Evolutionary conservation across 2,888 invertebrate species (phyloP).

Genomic region (Scrobipalpa atriplicella): DNA sequence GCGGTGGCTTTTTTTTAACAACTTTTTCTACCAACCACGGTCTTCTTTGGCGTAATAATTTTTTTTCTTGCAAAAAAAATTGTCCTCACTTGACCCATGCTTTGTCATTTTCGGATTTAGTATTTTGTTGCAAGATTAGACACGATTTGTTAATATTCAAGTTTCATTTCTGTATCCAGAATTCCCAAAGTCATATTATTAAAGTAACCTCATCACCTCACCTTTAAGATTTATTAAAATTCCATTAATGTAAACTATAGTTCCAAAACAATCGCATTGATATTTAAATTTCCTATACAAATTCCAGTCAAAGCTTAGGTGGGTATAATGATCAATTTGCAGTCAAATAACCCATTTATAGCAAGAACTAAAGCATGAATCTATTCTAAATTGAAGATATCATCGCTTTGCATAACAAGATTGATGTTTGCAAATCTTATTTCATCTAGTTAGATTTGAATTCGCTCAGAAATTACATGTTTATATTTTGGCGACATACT

Average conservation of each 20-base stretch:
- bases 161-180: too few species aligned
- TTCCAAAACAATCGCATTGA: slow-evolving; percentile 23
- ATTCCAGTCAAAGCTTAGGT: slow-evolving; percentile 20
- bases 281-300: slow-evolving; percentile 27
- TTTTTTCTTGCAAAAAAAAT: slow-evolving; percentile 22
- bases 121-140: neutral
- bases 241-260: slow-evolving; percentile 6
- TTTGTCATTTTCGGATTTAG: neutral
- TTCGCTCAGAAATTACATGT: too few species aligned
- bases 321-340: slow-evolving; percentile 59
- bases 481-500: too few species aligned
- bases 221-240: slow-evolving; percentile 19
- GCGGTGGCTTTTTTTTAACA: slow-evolving; percentile 51
- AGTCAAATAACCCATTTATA: slow-evolving; percentile 55
- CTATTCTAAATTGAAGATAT: slow-evolving; percentile 18
- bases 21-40: slow-evolving; percentile 42
- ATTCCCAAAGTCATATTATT: neutral
- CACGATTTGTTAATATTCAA: too few species aligned
- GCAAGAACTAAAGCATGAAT: slow-evolving; percentile 30
- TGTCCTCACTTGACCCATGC: neutral
- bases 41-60: slow-evolving; percentile 26
- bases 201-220: neutral
- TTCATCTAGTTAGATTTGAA: neutral
- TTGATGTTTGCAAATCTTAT: slow-evolving; percentile 26
- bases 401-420: slow-evolving; percentile 39